Evolutionary conservation across 2,797 vertebrate genomes (phyloP), one percentile per base, ranked within the genome.

Genomic region (Coregonus suidteri): DNA sequence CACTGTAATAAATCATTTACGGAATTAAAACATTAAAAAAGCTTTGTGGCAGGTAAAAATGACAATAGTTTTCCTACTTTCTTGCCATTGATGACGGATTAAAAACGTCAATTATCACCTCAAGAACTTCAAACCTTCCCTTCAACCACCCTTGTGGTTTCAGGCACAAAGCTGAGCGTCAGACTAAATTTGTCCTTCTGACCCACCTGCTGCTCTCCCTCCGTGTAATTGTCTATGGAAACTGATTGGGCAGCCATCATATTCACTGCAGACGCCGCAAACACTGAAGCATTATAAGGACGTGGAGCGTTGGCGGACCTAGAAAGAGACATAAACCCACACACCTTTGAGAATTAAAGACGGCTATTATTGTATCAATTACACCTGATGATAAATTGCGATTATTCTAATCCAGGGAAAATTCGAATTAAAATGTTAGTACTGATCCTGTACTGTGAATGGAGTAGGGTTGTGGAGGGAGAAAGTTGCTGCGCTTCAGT

Each of bases 191-290:
- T 70, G 6, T 51, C 66, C 15, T 18, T 69, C 47, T 34, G 81
- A 92, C 92, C 89, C 90, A 97, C 97, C 93, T 97, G 96, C 77
- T 90, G 90, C 84, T 98, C 96, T 89, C 93, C 95, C 87, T 98
- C 97, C 84, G 95, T 96, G 86, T 98, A 99, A 93, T 96, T 95
- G 93, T 98, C 97, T 93, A 97, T 94, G 93, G 96, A 96, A 88
- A 97, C 89, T 34, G 95, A 95, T 95, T 97, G 96, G 86, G 97
- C 95, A 89, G 97, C 96, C 97, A 99, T 99, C 96, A 96, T 96
- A 93, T 94, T 94, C 92, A 94, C 90, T 93, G 91, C 88, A 93
- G 91, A 88, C 75, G 80, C 86, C 89, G 90, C 88, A 90, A 87
- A 89, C 89, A 86, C 90, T 92, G 87, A 91, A 80, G 86, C 94